Conservation (phyloP, 2,888 invertebrate species). For the Ptilodon capucinus region DNA sequence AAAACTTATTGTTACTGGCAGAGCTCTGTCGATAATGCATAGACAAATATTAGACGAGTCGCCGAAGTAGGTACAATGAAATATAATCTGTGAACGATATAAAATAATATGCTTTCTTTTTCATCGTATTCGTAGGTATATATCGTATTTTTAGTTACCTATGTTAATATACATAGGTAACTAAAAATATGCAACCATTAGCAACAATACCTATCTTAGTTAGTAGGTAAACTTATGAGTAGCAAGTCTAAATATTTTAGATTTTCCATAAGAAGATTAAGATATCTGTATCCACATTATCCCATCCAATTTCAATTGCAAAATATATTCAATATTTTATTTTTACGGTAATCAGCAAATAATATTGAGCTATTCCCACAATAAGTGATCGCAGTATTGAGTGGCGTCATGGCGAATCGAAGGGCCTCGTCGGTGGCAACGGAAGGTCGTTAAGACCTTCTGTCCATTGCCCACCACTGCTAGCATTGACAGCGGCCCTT, state of each 20-base stretch:
- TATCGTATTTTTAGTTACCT: too few relatives aligned
- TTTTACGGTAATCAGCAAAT: constrained; percentile 17
- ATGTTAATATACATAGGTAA: too few relatives aligned
- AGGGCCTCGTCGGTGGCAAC: constrained; percentile 63
- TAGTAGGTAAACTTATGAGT: too few relatives aligned
- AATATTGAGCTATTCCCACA: constrained; percentile 39
- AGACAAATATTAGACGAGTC: neutral
- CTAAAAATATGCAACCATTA: too few relatives aligned
- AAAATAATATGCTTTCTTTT: too few relatives aligned
- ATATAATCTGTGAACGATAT: neutral
- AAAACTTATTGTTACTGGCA: neutral
- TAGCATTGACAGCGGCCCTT: constrained; percentile 71
- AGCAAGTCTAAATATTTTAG: too few relatives aligned
- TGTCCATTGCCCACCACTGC: constrained; percentile 56
- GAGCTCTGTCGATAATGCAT: neutral
- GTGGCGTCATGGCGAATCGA: constrained; percentile 68
- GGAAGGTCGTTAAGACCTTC: constrained; percentile 72
- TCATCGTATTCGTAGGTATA: too few relatives aligned
- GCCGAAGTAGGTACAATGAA: neutral
- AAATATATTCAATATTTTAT: constrained; percentile 37
- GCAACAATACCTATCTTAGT: too few relatives aligned
- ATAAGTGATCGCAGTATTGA: constrained; percentile 39
- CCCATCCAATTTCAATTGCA: constrained; percentile 28
- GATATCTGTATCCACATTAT: neutral
- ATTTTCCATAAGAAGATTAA: too few relatives aligned